phyloP scores from a whole-genome alignment of 2,797 vertebrate species.

The Decapterus maruadsi region DNA sequence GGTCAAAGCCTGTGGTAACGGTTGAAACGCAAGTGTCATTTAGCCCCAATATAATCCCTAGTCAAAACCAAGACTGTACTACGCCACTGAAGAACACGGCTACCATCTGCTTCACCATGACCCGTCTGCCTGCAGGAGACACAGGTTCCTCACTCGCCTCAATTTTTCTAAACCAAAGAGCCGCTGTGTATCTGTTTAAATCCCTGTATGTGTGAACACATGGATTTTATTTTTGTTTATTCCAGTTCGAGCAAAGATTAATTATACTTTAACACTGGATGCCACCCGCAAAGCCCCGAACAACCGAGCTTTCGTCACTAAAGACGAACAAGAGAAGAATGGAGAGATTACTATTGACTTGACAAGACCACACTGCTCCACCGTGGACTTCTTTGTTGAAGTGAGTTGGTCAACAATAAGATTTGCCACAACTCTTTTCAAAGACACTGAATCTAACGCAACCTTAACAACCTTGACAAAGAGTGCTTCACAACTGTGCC shows the following conservation, averaged over 20 bases:
- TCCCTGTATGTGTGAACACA: neutral
- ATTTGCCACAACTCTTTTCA: neutral
- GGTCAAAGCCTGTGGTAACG: conserved; percentile 86
- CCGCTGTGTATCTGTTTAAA: neutral
- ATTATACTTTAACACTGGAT: conserved; percentile 79
- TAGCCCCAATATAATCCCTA: conserved; percentile 71
- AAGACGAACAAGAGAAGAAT: conserved; percentile 26
- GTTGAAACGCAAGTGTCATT: conserved; percentile 68
- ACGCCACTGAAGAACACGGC: conserved; percentile 15
- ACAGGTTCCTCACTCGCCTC: conserved; percentile 59
- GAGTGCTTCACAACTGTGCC: neutral
- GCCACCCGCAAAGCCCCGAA: conserved; percentile 69
- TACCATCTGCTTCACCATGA: conserved; percentile 80
- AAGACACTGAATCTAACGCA: neutral
- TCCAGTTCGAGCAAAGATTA: conserved; percentile 73
- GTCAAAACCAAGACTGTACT: conserved; percentile 71
- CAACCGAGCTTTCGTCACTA: conserved; percentile 71
- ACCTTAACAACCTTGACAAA: neutral
- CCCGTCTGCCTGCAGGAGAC: rapidly evolving
- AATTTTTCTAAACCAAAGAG: neutral
- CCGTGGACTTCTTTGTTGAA: conserved; percentile 30
- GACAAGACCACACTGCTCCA: rapidly evolving
- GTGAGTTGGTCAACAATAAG: conserved; percentile 47
- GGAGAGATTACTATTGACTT: neutral
- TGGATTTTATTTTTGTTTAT: conserved; percentile 24